Percentiles rank a stretch among this genome's conserved stretches.
These are phyloP conservation scores for Sialia sialis DNA, from an alignment of 2,113 vertebrate genomes.

Conservation along the genomic window DNA sequence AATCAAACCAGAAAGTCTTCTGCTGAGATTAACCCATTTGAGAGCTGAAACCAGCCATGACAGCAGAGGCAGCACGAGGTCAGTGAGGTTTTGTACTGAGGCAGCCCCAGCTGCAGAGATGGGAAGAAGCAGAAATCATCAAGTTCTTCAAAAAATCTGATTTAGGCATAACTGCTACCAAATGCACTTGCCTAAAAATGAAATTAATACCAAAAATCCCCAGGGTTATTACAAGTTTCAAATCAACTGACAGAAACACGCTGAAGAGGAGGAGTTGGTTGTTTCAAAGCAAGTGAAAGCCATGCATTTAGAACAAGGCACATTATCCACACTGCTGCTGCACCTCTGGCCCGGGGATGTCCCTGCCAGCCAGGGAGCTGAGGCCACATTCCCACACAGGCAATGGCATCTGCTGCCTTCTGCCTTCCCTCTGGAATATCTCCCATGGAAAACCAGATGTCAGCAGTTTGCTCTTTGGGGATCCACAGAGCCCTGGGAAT, in stretches of 20 bases:
- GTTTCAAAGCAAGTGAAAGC: background rate
- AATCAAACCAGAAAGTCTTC: background rate
- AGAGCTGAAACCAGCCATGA: background rate
- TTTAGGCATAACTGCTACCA: background rate
- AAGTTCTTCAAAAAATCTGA: background rate
- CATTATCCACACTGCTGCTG: fast-evolving
- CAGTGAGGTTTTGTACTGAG: background rate
- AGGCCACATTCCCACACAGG: background rate
- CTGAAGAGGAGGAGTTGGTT: background rate
- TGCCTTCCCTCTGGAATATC: background rate
- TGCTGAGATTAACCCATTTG: background rate
- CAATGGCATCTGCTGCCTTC: fast-evolving
- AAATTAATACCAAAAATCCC: background rate
- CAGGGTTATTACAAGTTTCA: background rate
- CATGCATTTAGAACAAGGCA: background rate
- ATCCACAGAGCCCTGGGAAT: background rate
- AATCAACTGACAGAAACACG: background rate
- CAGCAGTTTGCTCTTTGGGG: background rate
- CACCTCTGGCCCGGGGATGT: background rate
- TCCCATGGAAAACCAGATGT: background rate
- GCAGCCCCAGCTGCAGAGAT: background rate
- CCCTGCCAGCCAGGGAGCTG: background rate
- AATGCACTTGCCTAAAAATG: background rate
- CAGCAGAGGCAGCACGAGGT: background rate
- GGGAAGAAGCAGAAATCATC: background rate